Conservation (phyloP, 2,888 invertebrate genomes). For the Mactromeris polynyma region DNA sequence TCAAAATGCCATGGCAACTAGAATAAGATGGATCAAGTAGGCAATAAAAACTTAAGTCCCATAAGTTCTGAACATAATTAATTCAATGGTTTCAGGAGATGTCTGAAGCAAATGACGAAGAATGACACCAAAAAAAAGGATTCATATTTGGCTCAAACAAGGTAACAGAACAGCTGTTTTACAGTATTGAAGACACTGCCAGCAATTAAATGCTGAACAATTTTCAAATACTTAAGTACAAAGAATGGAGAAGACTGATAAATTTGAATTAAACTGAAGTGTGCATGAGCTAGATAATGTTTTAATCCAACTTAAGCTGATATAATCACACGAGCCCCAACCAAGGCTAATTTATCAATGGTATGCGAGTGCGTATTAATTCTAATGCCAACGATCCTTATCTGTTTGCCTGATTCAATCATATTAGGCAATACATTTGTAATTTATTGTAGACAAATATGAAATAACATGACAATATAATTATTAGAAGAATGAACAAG, state of each 20-base stretch:
- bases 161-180: too few relatives aligned
- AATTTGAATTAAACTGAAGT: too few relatives aligned
- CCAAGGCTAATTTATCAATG: not conserved
- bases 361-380: not conserved
- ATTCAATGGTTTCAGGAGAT: not conserved
- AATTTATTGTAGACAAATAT: not conserved
- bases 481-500: not conserved
- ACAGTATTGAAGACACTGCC: too few relatives aligned
- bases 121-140: not conserved
- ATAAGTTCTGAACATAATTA: not conserved
- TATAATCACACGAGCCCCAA: not conserved
- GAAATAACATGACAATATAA: not conserved
- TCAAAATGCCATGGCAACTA: not conserved
- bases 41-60: not conserved
- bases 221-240: too few relatives aligned
- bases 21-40: not conserved
- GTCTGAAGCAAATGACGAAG: conserved; percentile 4
- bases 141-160: not conserved
- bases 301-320: not conserved
- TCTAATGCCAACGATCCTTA: not conserved
- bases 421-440: not conserved
- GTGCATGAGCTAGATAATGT: too few relatives aligned
- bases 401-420: not conserved
- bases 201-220: too few relatives aligned
- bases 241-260: too few relatives aligned